Evolutionary conservation across 1,140 invertebrate genomes (phyloP), one percentile per base, ranked within the genome.

Genomic region (Drosophila orena): DNA sequence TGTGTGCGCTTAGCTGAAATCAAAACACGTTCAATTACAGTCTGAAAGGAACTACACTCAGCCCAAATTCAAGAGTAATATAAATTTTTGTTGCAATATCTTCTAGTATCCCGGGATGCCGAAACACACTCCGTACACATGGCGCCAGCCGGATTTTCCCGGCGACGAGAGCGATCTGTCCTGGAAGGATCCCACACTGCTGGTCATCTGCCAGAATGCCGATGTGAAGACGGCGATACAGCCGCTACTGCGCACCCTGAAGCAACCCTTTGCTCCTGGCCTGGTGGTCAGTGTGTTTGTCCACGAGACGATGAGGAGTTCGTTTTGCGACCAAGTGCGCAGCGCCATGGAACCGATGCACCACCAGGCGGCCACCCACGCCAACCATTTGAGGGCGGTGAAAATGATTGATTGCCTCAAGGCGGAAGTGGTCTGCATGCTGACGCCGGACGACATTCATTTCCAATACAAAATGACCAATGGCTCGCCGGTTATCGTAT

Each of bases 251-350:
- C 12, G 7, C 0, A 68, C 61, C 0, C 47, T 86, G 0, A 20
- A 76, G 14, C 60, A 79, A 2, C 83, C 81, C 4, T 66, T 86
- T 12, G 77, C 55, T 1, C 22, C 20, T 0, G 37, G 43, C 3
- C 42, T 47, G 0, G 43, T 86, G 30, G 83, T 57, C 14, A 24
- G 54, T 1, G 42, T 86, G 0, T 86, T 75, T 12, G 79, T 88
- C 2, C 83, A 86, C 38, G 81, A 88, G n/a, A 75, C 75, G 3
- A 75, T 88, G 70, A 52, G 83, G 0, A 47, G 62, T 1, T 4
- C 15, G 8, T 68, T 86, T 34, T 49, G 65, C 1, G 55, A 72
- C 3, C 66, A 37, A 22, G 58, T 86, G 12, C 38, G 61, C 11
- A 8, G 6, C 0, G 27, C 35, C 7, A 79, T 86, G 70, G 50